phyloP scores from a whole-genome alignment of 2,888 invertebrate species.

The Dichetophora obliterata region DNA sequence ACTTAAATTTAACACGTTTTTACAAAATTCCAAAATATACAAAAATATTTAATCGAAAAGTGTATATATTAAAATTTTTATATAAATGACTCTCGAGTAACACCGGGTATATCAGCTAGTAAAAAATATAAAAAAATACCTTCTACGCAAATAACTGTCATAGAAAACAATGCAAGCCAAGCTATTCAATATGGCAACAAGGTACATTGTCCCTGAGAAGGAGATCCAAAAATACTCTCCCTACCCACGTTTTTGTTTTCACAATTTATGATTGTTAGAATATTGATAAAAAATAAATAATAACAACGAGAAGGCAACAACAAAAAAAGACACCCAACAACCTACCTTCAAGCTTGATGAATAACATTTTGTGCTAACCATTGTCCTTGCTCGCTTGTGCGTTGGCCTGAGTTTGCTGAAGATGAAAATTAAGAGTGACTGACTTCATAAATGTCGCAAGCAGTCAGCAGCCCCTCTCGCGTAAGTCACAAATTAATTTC shows the following conservation, averaged over 20 bases:
- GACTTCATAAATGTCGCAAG: slow-evolving; percentile 44
- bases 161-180: not conserved
- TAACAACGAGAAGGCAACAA: not conserved
- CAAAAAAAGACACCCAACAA: not conserved
- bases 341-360: not conserved
- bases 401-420: not conserved
- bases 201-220: not conserved
- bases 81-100: too few relatives aligned
- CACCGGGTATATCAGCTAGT: too few relatives aligned
- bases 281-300: slow-evolving; percentile 2
- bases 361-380: not conserved
- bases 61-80: too few relatives aligned
- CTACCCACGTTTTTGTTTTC: not conserved
- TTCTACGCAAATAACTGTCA: not conserved
- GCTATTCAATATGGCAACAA: not conserved
- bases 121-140: not conserved
- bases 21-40: too few relatives aligned
- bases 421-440: slow-evolving; percentile 15
- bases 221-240: not conserved
- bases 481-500: slow-evolving; percentile 41
- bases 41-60: too few relatives aligned
- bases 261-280: not conserved
- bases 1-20: too few relatives aligned
- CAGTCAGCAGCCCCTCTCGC: not conserved
- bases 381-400: slow-evolving; percentile 10